Base-by-base conservation (phyloP, 2,797 vertebrate species). In the Fundulus diaphanus region DNA sequence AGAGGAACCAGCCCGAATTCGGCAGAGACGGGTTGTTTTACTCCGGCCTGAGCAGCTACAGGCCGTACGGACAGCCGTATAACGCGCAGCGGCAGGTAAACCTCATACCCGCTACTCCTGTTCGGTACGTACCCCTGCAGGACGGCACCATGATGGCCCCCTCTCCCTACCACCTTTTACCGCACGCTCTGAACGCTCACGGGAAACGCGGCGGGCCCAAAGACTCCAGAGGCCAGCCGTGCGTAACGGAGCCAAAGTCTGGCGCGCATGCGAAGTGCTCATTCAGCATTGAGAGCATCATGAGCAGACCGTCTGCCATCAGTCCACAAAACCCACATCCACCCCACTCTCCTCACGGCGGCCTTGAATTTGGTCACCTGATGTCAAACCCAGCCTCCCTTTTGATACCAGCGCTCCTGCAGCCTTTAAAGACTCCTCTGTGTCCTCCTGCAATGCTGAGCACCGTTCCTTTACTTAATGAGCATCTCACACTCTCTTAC, bases 231-330 rank as follows among this genome's bases (percentile, higher is more conserved):
- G 77, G 52, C 56, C 90, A 88, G 79, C 77, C 77, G 13, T 89
- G 83, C 74, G 65, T 78, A 54, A 31, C 78, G 29, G 79, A 76
- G 13, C 29, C 72, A n/a, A 92, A 86, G 9, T 77, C 86, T 7
- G 76, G 70, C 46, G 51, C 85, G 42, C 90, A 90, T 70, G 76
- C 75, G 5, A 95, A 93, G 70, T 93, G 93, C 87, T 95, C 97
- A 9, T 98, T 98, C 79, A 97, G 95, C 88, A 97, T 98, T 29
- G 96, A 97, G 61, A 97, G 95, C 69, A 96, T 98, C 78, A 94
- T 97, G 93, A 94, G 87, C 67, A 96, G 93, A 71, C 83, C 92
- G 2, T 74, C 87, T 67, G 37, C 51, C 44, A 5, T 29, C 72
- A 61, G 24, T 16, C 18, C 59, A 3, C 80, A 37, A 57, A 51